Conservation (phyloP, 2,113 vertebrate species). For the rat (Rattus norvegicus) region GRCr8 NC_086034.1:69775501-69776000, state of each 20-base stretch:
- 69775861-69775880: no score
- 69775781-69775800: background rate
- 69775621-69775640: background rate
- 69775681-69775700: background rate
- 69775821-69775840: background rate
- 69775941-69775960: no score
- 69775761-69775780: background rate
- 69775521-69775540: background rate
- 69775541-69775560: background rate
- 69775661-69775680: background rate
- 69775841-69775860: no score
- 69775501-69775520: background rate
- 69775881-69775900: no score
- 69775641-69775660: background rate
- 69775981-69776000: no score
- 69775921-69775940: no score
- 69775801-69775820: background rate
- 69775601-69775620: background rate
- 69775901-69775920: no score
- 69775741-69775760: background rate
- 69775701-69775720: background rate
- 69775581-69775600: background rate
- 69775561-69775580: no score
- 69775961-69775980: no score
- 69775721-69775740: rapidly evolving